Conservation (phyloP, 2,888 invertebrate species). For the Yponomeuta cagnagella region DNA sequence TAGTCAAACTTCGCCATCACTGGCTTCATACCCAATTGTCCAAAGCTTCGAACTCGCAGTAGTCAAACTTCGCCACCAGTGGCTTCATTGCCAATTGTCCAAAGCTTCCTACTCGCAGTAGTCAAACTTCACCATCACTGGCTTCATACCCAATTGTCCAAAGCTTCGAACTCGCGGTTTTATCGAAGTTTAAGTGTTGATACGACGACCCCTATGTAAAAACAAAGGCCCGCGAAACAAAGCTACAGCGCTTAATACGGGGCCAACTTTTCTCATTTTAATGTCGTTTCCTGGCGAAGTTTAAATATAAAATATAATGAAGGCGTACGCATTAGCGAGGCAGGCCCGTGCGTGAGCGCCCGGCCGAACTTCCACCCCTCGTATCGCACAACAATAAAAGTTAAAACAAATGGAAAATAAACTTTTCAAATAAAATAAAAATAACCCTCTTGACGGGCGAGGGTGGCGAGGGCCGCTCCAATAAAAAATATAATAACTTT, state of each 20-base stretch:
- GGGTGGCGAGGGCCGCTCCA: slow-evolving; percentile 69
- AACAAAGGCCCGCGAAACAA: background rate
- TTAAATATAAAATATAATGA: slow-evolving; percentile 74
- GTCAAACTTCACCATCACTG: too few relatives aligned
- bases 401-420: slow-evolving; percentile 75
- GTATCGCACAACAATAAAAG: slow-evolving; percentile 63
- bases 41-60: too few relatives aligned
- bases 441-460: slow-evolving; percentile 71
- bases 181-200: too few relatives aligned
- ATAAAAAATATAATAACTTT: slow-evolving; percentile 76
- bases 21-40: too few relatives aligned
- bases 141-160: too few relatives aligned
- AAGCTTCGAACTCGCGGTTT: too few relatives aligned
- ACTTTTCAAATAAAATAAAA: slow-evolving; percentile 76
- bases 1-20: too few relatives aligned
- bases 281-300: slow-evolving; percentile 68
- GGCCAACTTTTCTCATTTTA: slow-evolving; percentile 71
- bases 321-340: slow-evolving; percentile 71
- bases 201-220: too few relatives aligned
- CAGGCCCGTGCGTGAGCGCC: slow-evolving; percentile 66
- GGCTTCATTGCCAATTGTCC: too few relatives aligned
- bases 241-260: slow-evolving; percentile 36
- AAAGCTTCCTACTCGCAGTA: too few relatives aligned
- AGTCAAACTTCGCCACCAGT: too few relatives aligned
- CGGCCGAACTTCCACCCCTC: slow-evolving; percentile 53